Conservation (phyloP, 2,888 invertebrate genomes). For the Mesochorus sp. region DNA sequence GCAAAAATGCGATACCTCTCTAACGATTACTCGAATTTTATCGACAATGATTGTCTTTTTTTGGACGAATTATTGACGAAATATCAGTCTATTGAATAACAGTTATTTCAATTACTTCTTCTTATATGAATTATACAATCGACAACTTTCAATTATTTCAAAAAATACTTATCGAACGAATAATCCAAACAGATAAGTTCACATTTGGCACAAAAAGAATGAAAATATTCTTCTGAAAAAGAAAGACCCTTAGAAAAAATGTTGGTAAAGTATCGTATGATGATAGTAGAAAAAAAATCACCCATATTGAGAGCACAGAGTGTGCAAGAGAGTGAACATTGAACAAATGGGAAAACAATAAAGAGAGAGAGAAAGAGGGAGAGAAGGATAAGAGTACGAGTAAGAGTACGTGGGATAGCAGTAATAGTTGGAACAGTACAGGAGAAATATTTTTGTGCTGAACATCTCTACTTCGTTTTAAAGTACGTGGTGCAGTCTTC, state of each 20-base stretch:
- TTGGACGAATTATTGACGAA: too few relatives aligned
- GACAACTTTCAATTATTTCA: too few relatives aligned
- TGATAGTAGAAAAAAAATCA: not conserved
- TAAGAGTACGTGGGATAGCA: constrained; percentile 33
- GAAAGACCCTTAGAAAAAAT: not conserved
- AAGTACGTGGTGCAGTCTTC: constrained; percentile 25
- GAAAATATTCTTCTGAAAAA: constrained; percentile 16
- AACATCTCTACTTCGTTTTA: constrained; percentile 40
- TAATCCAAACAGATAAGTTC: too few relatives aligned
- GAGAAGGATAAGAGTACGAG: constrained; percentile 8
- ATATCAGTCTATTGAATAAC: too few relatives aligned
- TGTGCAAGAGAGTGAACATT: not conserved
- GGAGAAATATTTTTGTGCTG: constrained; percentile 31
- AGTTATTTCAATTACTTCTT: too few relatives aligned
- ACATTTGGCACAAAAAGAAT: too few relatives aligned
- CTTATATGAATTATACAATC: too few relatives aligned
- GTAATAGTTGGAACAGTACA: constrained; percentile 18
- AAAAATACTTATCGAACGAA: too few relatives aligned
- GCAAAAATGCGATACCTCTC: too few relatives aligned
- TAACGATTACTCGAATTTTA: too few relatives aligned
- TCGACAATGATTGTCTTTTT: too few relatives aligned
- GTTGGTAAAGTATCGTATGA: not conserved
- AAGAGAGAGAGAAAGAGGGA: too few relatives aligned
- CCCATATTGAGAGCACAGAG: not conserved
- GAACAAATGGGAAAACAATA: constrained; percentile 35